These are phyloP conservation scores for Neoascia interrupta DNA, from an alignment of 2,888 invertebrate genomes.

Conservation along the genomic window DNA sequence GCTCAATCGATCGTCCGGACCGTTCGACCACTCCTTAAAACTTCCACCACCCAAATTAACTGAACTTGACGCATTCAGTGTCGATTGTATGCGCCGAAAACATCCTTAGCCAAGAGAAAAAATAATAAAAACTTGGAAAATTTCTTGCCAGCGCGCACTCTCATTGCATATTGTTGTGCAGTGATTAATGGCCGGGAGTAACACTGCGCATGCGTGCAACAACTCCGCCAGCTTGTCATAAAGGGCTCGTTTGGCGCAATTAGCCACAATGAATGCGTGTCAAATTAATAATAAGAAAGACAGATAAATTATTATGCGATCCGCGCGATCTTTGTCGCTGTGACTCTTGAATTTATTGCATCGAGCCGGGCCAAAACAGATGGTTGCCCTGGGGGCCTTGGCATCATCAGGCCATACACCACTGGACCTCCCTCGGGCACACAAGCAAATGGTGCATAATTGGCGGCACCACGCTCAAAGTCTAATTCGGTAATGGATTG, in stretches of 20 bases:
- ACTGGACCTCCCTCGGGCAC: constrained; percentile 76
- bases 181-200: constrained; percentile 57
- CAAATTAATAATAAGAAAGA: constrained; percentile 77
- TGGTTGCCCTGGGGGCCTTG: constrained; percentile 59
- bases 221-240: constrained; percentile 69
- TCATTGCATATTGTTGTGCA: constrained; percentile 48
- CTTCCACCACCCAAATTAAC: constrained; percentile 42
- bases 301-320: constrained; percentile 70
- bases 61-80: constrained; percentile 44
- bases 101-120: constrained; percentile 17
- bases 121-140: constrained; percentile 3
- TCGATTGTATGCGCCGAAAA: constrained; percentile 54
- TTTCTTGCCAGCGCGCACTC: background rate
- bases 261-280: constrained; percentile 79
- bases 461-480: constrained; percentile 70
- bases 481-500: constrained; percentile 67
- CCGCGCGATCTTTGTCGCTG: constrained; percentile 58
- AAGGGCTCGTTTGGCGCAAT: constrained; percentile 78
- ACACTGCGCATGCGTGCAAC: constrained; percentile 41
- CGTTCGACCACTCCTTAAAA: constrained; percentile 1
- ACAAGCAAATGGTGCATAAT: constrained; percentile 59
- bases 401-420: no score
- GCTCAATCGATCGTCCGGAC: background rate
- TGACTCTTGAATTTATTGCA: constrained; percentile 64
- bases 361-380: constrained; percentile 46